Percentiles rank a stretch among this genome's conserved stretches.
Evolutionary conservation across 2,888 invertebrate species (phyloP).

Genomic region (Netelia inedita): DNA sequence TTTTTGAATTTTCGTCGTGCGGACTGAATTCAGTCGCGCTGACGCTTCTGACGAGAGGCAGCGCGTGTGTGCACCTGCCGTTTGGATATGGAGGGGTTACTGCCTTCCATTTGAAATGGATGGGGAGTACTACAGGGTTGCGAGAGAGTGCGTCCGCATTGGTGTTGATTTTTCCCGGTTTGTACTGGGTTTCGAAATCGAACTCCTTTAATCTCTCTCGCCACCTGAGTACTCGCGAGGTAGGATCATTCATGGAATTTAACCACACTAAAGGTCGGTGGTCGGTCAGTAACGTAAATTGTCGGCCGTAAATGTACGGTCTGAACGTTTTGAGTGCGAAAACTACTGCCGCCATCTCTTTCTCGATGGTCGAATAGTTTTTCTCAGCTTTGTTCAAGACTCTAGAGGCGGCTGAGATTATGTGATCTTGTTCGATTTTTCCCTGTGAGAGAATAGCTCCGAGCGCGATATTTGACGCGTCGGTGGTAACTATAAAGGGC

Average conservation of each 20-base stretch:
- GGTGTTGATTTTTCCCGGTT: background rate
- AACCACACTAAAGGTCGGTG: background rate
- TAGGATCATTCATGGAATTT: background rate
- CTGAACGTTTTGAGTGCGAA: background rate
- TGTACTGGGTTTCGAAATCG: background rate
- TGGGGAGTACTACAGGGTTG: too few species aligned
- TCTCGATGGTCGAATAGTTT: background rate
- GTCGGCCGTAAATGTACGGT: constrained; percentile 6
- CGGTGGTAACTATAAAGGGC: constrained; percentile 76
- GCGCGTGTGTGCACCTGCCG: too few species aligned
- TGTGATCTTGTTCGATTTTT: constrained; percentile 17
- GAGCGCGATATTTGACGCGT: constrained; percentile 76
- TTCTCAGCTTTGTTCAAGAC: constrained; percentile 1
- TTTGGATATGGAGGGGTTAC: too few species aligned
- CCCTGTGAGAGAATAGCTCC: too few species aligned
- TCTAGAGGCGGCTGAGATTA: constrained; percentile 1
- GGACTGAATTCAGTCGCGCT: too few species aligned
- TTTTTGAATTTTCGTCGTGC: too few species aligned
- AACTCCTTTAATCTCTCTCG: background rate
- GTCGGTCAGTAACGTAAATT: constrained; percentile 19
- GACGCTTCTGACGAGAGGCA: too few species aligned
- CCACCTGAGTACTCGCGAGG: background rate
- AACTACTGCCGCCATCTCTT: background rate
- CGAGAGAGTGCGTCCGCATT: background rate
- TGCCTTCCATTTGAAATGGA: too few species aligned